Evolutionary conservation across 2,113 vertebrate genomes (phyloP).

Genomic region (Sinosuthora webbiana): DNA sequence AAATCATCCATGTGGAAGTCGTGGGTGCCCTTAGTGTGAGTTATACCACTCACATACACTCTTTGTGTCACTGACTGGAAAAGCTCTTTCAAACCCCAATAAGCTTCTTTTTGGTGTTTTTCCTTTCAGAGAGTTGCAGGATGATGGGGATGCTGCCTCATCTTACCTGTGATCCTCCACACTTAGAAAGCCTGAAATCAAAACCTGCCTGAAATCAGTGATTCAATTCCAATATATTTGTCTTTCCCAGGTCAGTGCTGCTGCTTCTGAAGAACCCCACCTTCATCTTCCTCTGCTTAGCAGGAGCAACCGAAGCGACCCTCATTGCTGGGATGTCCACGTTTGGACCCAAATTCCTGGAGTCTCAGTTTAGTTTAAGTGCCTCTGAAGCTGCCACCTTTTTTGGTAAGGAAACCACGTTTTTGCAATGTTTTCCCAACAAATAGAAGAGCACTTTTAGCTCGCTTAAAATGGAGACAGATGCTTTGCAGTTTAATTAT

Average conservation of each 20-base stretch:
- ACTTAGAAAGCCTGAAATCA: background rate
- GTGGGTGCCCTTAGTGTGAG: background rate
- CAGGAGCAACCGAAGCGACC: constrained; percentile 89
- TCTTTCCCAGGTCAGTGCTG: constrained; percentile 77
- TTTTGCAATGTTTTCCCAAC: background rate
- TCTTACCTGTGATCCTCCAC: background rate
- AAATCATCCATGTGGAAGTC: accelerated
- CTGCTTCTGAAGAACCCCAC: constrained; percentile 90
- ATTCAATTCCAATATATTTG: background rate
- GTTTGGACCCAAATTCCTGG: constrained; percentile 93
- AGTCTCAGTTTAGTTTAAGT: constrained; percentile 93
- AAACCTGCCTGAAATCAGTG: background rate
- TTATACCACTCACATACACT: background rate
- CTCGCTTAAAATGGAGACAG: background rate
- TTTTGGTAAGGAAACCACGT: constrained; percentile 82
- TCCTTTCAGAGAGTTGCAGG: background rate
- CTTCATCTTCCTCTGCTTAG: constrained; percentile 92
- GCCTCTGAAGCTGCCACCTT: constrained; percentile 90
- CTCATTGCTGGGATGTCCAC: constrained; percentile 94
- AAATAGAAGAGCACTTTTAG: background rate
- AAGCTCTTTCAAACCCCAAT: background rate
- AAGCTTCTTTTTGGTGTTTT: background rate
- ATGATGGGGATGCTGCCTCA: background rate
- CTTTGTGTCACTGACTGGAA: background rate
- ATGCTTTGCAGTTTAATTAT: background rate